Evolutionary conservation across 2,888 invertebrate genomes (phyloP).

Genomic region (Synergus laeviventris): DNA sequence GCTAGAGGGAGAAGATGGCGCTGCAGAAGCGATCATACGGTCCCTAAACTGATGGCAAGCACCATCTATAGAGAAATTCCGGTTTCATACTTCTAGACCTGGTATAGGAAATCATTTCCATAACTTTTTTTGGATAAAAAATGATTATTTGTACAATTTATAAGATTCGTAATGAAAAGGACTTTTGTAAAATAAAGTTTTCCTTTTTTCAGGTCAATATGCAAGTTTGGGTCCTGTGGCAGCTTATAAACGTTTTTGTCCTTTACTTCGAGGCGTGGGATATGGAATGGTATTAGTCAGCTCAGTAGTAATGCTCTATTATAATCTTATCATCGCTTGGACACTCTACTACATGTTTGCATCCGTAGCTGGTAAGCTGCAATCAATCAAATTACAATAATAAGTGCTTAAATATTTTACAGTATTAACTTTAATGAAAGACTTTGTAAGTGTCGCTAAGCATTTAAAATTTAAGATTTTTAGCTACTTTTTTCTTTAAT

Average conservation of each 20-base stretch:
- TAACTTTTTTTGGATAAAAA: no score
- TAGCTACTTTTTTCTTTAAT: neutral
- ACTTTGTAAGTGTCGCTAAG: neutral
- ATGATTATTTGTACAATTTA: no score
- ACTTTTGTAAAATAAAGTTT: no score
- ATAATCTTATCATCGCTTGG: constrained; percentile 88
- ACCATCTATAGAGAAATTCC: no score
- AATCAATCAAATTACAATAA: neutral
- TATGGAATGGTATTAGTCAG: constrained; percentile 88
- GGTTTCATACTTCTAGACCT: no score
- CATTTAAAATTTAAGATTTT: no score
- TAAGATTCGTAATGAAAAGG: no score
- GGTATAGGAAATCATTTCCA: no score
- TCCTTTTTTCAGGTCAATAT: constrained; percentile 80
- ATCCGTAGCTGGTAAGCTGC: constrained; percentile 79
- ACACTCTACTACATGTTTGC: constrained; percentile 86
- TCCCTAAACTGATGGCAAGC: no score
- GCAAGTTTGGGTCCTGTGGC: constrained; percentile 87
- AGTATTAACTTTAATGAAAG: neutral
- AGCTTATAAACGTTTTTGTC: constrained; percentile 88
- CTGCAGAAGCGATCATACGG: no score
- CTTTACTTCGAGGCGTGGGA: constrained; percentile 85
- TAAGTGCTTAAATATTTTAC: no score
- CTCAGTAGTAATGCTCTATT: constrained; percentile 85
- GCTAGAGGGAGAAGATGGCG: no score